Conservation (phyloP, 2,888 invertebrate genomes). For the Agrotis clavis region DNA sequence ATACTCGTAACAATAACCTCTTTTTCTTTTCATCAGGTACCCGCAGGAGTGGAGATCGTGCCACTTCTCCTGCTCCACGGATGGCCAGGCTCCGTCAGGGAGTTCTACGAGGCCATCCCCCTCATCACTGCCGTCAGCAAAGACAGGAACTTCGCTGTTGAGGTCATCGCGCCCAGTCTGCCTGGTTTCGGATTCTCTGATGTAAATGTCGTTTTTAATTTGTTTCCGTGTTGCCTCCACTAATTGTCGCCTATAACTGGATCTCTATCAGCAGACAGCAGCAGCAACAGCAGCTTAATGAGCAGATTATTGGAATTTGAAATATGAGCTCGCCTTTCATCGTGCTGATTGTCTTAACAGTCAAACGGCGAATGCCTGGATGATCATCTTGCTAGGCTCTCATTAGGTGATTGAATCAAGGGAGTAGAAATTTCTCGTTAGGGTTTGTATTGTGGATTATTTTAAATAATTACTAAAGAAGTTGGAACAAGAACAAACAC, state of each 20-base stretch:
- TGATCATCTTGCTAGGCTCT: too few relatives aligned
- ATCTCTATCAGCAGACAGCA: too few relatives aligned
- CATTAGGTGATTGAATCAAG: too few relatives aligned
- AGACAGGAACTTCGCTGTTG: constrained; percentile 91
- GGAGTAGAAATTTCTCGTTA: too few relatives aligned
- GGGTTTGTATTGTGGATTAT: too few relatives aligned
- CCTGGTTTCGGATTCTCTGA: constrained; percentile 89
- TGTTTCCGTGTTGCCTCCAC: too few relatives aligned
- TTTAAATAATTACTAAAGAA: not conserved
- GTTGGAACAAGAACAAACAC: not conserved
- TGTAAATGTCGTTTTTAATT: constrained; percentile 67
- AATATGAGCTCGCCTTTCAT: too few relatives aligned
- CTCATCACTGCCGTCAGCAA: constrained; percentile 90
- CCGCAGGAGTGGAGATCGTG: constrained; percentile 83
- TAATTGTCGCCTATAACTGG: too few relatives aligned
- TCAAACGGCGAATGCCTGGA: too few relatives aligned
- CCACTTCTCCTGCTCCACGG: constrained; percentile 95
- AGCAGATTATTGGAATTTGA: too few relatives aligned
- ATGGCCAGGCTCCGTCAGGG: constrained; percentile 95
- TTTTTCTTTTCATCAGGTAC: constrained; percentile 67
- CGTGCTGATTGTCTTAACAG: too few relatives aligned
- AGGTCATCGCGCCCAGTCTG: constrained; percentile 91
- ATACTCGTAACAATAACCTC: not conserved
- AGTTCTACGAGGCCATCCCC: constrained; percentile 94
- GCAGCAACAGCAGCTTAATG: too few relatives aligned